Percentiles rank a stretch among this genome's conserved stretches.
phyloP scores from a whole-genome alignment of 2,888 invertebrate species.

The Esperia sulphurella region DNA sequence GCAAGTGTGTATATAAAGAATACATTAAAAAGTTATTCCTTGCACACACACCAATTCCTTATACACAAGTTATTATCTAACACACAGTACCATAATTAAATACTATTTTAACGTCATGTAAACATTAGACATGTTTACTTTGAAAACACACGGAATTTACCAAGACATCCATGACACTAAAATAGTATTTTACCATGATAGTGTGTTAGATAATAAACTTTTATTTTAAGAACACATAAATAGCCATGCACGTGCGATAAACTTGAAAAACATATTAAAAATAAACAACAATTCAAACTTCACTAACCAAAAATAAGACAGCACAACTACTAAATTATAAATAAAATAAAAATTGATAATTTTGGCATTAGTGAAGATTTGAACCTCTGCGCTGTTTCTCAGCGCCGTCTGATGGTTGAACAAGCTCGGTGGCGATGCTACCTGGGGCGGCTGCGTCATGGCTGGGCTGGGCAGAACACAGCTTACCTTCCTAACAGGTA shows the following conservation, averaged over 20 bases:
- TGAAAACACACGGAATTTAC: too few relatives aligned
- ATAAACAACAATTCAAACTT: conserved; percentile 33
- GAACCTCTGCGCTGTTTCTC: conserved; percentile 44
- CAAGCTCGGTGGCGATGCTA: conserved; percentile 51
- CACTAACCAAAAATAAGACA: conserved; percentile 41
- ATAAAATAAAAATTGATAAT: conserved; percentile 21
- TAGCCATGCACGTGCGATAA: conserved; percentile 12
- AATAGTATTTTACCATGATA: too few relatives aligned
- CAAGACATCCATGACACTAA: too few relatives aligned
- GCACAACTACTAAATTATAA: conserved; percentile 34
- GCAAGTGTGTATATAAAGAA: too few relatives aligned
- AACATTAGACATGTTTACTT: too few relatives aligned
- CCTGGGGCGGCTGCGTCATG: conserved; percentile 46
- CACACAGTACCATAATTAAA: too few relatives aligned
- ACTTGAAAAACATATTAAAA: conserved; percentile 27
- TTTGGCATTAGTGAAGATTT: background rate
- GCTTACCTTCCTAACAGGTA: conserved; percentile 84
- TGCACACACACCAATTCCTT: too few relatives aligned
- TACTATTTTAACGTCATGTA: too few relatives aligned
- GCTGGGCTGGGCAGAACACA: conserved; percentile 64
- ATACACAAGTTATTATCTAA: too few relatives aligned
- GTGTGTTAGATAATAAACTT: too few relatives aligned
- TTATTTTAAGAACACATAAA: background rate
- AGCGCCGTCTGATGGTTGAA: conserved; percentile 58
- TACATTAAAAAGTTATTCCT: too few relatives aligned